phyloP scores from a whole-genome alignment of 2,113 vertebrate genomes.

The Anarrhichthys ocellatus region DNA sequence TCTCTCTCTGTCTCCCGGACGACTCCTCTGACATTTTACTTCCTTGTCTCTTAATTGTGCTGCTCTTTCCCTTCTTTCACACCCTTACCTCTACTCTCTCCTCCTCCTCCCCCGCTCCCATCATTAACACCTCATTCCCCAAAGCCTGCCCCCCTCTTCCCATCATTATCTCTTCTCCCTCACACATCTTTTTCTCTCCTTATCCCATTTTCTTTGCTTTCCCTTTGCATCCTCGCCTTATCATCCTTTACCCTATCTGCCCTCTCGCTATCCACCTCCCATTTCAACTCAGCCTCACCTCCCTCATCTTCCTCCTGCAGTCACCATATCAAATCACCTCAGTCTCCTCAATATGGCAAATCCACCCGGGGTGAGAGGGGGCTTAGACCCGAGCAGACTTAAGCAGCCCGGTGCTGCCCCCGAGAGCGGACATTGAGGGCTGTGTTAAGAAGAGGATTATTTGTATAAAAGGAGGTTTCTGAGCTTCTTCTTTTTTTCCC shows the following conservation, averaged over 20 bases:
- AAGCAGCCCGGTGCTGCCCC: conserved; percentile 15
- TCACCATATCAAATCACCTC: conserved; percentile 37
- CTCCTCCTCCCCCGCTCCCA: conserved; percentile 12
- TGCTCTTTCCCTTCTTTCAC: conserved; percentile 41
- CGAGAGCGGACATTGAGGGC: conserved; percentile 33
- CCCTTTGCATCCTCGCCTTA: conserved; percentile 24
- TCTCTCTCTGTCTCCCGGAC: conserved; percentile 32
- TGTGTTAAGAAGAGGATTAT: conserved; percentile 66
- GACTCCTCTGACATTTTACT: conserved; percentile 61
- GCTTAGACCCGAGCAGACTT: conserved; percentile 45
- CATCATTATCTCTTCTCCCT: conserved; percentile 52
- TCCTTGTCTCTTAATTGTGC: conserved; percentile 62
- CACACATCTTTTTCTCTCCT: neutral
- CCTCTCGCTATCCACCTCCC: neutral
- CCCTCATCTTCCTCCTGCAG: conserved; percentile 28
- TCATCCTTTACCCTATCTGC: conserved; percentile 34
- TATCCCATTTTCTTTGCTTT: conserved; percentile 23
- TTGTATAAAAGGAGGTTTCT: conserved; percentile 48
- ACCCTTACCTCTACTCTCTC: conserved; percentile 4
- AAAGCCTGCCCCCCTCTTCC: conserved; percentile 8
- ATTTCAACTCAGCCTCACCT: conserved; percentile 34
- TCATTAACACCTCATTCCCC: conserved; percentile 60
- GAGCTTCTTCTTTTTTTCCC: conserved; percentile 7
- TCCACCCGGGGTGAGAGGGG: conserved; percentile 34
- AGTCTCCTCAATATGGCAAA: conserved; percentile 39